A percentile compares a stretch with the other conserved stretches of the same genome.
These are phyloP conservation scores for Channa striata DNA, from an alignment of 2,797 vertebrate genomes.

Conservation along the genomic window DNA sequence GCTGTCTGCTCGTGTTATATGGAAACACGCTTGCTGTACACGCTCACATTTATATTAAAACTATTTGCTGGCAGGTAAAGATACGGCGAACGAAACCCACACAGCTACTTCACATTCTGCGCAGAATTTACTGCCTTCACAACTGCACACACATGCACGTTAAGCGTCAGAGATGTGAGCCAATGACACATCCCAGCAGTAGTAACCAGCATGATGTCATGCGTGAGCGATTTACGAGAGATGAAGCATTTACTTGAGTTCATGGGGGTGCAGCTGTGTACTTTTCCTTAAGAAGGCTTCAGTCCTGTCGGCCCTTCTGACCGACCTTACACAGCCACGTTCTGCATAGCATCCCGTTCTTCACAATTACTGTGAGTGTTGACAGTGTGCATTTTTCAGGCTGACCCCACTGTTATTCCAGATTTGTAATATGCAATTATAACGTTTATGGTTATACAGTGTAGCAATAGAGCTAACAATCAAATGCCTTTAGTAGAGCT, in stretches of 20 bases:
- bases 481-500: too few species aligned
- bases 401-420: too few species aligned
- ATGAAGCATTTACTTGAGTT: conserved; percentile 36
- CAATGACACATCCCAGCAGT: conserved; percentile 59
- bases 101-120: conserved; percentile 40
- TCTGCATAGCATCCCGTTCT: not conserved
- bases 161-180: conserved; percentile 43
- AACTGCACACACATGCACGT: conserved; percentile 25
- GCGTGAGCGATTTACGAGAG: conserved; percentile 46
- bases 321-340: conserved; percentile 25
- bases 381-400: too few species aligned
- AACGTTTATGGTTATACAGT: too few species aligned
- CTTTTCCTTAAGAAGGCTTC: conserved; percentile 27
- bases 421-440: too few species aligned
- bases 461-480: too few species aligned
- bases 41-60: conserved; percentile 55
- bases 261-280: conserved; percentile 13
- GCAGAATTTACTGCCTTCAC: conserved; percentile 51
- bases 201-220: conserved; percentile 53
- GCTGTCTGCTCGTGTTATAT: conserved; percentile 53
- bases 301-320: conserved; percentile 37
- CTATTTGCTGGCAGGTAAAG: conserved; percentile 55
- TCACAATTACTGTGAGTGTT: too few species aligned
- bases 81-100: conserved; percentile 39
- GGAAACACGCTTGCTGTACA: conserved; percentile 42